Base-by-base conservation (phyloP, 2,113 vertebrate species). In the Brachionichthys hirsutus region DNA sequence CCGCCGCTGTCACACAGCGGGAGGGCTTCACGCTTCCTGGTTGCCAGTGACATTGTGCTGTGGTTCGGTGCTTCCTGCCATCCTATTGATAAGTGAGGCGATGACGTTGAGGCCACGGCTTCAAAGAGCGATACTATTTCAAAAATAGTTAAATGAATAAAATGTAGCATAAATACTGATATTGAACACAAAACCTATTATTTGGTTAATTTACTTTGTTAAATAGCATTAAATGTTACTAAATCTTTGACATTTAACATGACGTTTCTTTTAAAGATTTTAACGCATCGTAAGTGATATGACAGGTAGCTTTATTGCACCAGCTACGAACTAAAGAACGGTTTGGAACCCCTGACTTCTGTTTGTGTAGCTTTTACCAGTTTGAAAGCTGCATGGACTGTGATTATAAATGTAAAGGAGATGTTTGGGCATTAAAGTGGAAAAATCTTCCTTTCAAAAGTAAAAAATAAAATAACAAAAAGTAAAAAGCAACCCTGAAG, bases 11-110 rank as follows among this genome's bases (percentile, higher is more conserved):
- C 55, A 51, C 51, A 60, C 64, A 73, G 40, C 18, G 46, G 16
- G 11, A 0, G 54, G 34, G 36, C 41, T 54, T 69, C 78, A 83
- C 81, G 74, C 43, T 34, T 11, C 62, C 61, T 83, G 80, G 87
- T 62, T 78, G 70, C 69, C 75, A 61, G 18, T 68, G 46, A 36
- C 70, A 50, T 20, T 34, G 75, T 55, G 47, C 57, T 70, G 60
- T 60, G 63, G 69, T 56, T n/a, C 24, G 2, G 44, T 16, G 12
- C 2, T 30, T 41, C 36, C 73, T 75, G 67, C 47, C 20, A 51
- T 63, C 35, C 51, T 34, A 17, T 9, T 82, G 84, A 88, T 88
- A 86, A 86, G 60, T 38, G 35, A 2, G 1, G 17, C 0, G 3
- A 41, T 70, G 73, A 81, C 16, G 56, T 17, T 12, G 45, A 3